Evolutionary conservation across 1,140 invertebrate genomes (phyloP), one percentile per base, ranked within the genome.

Genomic region (Branchinecta lindahli): DNA sequence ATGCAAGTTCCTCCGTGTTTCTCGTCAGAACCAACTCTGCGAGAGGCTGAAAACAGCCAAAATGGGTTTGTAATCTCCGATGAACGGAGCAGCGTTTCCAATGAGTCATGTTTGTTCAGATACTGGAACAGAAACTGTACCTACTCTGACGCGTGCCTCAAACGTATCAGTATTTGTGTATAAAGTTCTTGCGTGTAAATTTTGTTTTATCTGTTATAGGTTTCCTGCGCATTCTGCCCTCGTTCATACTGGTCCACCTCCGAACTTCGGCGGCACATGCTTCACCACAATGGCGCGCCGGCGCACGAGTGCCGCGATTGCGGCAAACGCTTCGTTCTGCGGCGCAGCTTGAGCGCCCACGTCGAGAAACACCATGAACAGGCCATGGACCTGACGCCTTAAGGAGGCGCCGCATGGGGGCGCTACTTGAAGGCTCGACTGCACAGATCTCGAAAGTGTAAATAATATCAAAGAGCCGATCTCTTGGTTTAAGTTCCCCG

Each of bases 211-310:
- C 72, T 68, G 67, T 76, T 78, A 33, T 76, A 91, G 85, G 88
- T 96, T 2, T 88, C 91, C 45, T 94, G 92, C 77, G 90, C 90
- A 0, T 92, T 96, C 75, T 96, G 93, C 77, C 83, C 94, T 75
- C 87, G 92, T 71, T 86, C 91, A 61, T 94, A 94, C 78, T 94
- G 91, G 91, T 95, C 92, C 0, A 88, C 92, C 0, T 92, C 95
- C 77, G 93, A 96, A 79, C 80, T 96, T 0, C 83, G 92, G 0
- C 85, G 92, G 8, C 94, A 96, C 78, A 94, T 96, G 90, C 80
- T 91, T 33, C 78, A 76, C 15, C 79, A 72, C 66, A 61, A 61
- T 15, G 52, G 18, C 52, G 52, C 12, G 18, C 52, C 6, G 52
- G 18, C 33, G 52, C 52, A 61, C 52, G 12, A 12, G 52, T 61